Evolutionary conservation across 1,140 invertebrate species (phyloP).

Genomic region (Ceratina calcarata): DNA sequence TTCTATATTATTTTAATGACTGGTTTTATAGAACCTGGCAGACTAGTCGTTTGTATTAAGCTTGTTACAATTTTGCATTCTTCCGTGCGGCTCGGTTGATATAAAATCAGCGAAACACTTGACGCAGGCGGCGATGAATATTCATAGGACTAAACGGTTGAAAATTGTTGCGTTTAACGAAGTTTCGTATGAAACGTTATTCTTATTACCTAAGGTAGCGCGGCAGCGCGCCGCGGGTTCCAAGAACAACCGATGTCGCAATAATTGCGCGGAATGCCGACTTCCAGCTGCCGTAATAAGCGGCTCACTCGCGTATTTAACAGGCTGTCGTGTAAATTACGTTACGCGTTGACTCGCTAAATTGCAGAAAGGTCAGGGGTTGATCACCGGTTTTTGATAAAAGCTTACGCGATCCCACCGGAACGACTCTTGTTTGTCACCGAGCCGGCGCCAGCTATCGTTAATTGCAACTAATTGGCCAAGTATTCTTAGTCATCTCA

Average conservation of each 20-base stretch:
- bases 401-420: no score
- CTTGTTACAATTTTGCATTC: no score
- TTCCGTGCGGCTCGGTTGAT: no score
- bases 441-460: no score
- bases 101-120: no score
- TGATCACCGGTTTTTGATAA: constrained; percentile 29
- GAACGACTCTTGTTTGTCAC: no score
- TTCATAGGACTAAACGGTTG: background rate
- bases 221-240: background rate
- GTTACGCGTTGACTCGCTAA: constrained; percentile 34
- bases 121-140: no score
- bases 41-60: no score
- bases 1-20: no score
- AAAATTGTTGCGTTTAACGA: background rate
- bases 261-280: constrained; percentile 42
- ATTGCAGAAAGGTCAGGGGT: constrained; percentile 43
- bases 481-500: no score
- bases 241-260: constrained; percentile 36
- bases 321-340: constrained; percentile 33
- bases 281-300: constrained; percentile 35
- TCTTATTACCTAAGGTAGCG: constrained; percentile 3
- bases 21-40: no score
- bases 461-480: no score
- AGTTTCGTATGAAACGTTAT: constrained; percentile 20
- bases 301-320: constrained; percentile 36